Conservation (phyloP, 2,888 invertebrate species). For the Troides oblongomaculatus region DNA sequence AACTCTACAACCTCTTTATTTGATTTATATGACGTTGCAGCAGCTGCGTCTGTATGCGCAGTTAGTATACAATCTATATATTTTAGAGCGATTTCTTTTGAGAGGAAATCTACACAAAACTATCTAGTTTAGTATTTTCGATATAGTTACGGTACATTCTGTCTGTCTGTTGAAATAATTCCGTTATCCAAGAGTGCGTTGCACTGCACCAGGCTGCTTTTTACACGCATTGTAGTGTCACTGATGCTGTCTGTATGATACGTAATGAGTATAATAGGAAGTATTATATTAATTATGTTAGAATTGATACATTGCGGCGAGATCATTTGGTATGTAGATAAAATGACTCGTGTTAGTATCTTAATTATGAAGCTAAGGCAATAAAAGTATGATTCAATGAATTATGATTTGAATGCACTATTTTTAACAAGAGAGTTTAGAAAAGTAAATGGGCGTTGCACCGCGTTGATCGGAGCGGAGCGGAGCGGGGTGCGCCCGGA, state of each 20-base stretch:
- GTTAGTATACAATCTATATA: too few relatives aligned
- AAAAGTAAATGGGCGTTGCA: conserved; percentile 31
- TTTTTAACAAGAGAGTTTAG: conserved; percentile 30
- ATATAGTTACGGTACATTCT: conserved; percentile 10
- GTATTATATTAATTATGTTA: too few relatives aligned
- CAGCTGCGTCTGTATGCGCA: too few relatives aligned
- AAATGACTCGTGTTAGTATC: too few relatives aligned
- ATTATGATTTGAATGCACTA: neutral
- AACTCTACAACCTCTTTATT: too few relatives aligned
- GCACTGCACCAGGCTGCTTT: conserved; percentile 13
- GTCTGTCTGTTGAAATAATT: conserved; percentile 1
- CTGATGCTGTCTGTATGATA: conserved; percentile 1
- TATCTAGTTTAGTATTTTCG: conserved; percentile 1
- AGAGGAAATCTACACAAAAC: too few relatives aligned
- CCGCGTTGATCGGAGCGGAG: conserved; percentile 45
- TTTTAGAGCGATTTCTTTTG: too few relatives aligned
- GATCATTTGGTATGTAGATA: too few relatives aligned
- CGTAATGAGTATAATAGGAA: neutral
- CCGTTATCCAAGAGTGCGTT: conserved; percentile 16
- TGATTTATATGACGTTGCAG: too few relatives aligned
- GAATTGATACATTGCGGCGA: too few relatives aligned
- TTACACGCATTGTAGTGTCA: conserved; percentile 14
- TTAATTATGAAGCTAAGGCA: too few relatives aligned
- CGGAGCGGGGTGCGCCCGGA: conserved; percentile 58
- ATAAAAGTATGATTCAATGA: too few relatives aligned